A percentile compares a stretch with the other conserved stretches of the same genome.
These are phyloP conservation scores for Acleris laterana DNA, from an alignment of 2,888 invertebrate genomes.

Conservation along the genomic window DNA sequence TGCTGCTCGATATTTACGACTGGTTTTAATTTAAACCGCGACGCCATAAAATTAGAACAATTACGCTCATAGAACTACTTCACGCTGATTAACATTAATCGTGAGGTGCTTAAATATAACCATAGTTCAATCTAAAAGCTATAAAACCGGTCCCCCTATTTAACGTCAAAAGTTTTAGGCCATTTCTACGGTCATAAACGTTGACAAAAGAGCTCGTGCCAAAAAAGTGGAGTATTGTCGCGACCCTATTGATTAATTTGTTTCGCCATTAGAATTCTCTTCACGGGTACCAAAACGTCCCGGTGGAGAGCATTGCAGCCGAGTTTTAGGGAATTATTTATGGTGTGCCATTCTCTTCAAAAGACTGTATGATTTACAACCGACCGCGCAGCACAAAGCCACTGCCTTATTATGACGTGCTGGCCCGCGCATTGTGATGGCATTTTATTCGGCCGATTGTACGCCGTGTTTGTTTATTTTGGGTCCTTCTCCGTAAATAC, in stretches of 20 bases:
- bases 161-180: conserved; percentile 46
- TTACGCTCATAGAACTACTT: conserved; percentile 51
- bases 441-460: conserved; percentile 77
- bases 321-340: conserved; percentile 79
- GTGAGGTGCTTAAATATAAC: conserved; percentile 41
- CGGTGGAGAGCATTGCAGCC: conserved; percentile 66
- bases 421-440: conserved; percentile 78
- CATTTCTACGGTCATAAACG: conserved; percentile 53
- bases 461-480: conserved; percentile 81
- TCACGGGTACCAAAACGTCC: conserved; percentile 67
- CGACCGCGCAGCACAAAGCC: conserved; percentile 68
- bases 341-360: conserved; percentile 79
- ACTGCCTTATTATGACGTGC: conserved; percentile 81
- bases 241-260: conserved; percentile 77
- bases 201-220: conserved; percentile 54
- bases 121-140: conserved; percentile 41
- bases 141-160: conserved; percentile 51
- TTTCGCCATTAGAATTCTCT: conserved; percentile 76
- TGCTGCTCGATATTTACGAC: conserved; percentile 69
- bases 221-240: conserved; percentile 65
- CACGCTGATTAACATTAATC: conserved; percentile 42
- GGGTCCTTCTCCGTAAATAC: conserved; percentile 78
- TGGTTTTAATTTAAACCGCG: conserved; percentile 65
- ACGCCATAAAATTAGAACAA: conserved; percentile 65
- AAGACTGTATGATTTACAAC: conserved; percentile 82